Percentiles rank a stretch among this genome's conserved stretches.
These are phyloP conservation scores for Globodera rostochiensis DNA, from an alignment of 1,140 invertebrate species.

Conservation along the genomic window DNA sequence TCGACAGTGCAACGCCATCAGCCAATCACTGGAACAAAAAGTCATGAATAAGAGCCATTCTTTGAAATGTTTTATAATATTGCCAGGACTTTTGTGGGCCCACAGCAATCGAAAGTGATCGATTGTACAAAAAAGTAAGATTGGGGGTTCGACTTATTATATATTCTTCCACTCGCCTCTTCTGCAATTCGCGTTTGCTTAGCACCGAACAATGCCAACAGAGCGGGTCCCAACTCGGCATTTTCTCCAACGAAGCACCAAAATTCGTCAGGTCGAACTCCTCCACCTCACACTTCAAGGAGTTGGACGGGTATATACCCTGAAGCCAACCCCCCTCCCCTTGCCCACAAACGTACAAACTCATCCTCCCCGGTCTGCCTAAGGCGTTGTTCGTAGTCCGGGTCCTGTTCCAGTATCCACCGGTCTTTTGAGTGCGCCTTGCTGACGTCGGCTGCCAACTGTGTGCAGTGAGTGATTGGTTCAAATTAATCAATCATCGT, in stretches of 20 bases:
- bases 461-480: slow-evolving; percentile 1
- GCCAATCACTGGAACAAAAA: slow-evolving; percentile 25
- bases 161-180: background rate
- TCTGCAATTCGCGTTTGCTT: background rate
- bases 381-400: slow-evolving; percentile 49
- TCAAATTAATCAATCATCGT: too few relatives aligned
- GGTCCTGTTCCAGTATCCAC: slow-evolving; percentile 47
- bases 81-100: too few relatives aligned
- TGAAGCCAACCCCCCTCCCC: too few relatives aligned
- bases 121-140: too few relatives aligned
- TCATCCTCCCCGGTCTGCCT: slow-evolving; percentile 36
- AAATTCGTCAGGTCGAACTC: slow-evolving; percentile 12
- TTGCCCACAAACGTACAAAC: slow-evolving; percentile 11
- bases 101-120: too few relatives aligned
- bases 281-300: slow-evolving; percentile 7
- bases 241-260: background rate
- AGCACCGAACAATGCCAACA: slow-evolving; percentile 33
- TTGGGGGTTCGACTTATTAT: too few relatives aligned
- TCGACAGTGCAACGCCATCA: slow-evolving; percentile 55
- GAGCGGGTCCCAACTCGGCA: slow-evolving; percentile 13
- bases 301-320: background rate
- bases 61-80: too few relatives aligned
- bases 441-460: slow-evolving; percentile 38
- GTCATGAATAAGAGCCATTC: background rate
- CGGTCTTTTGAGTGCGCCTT: slow-evolving; percentile 7